Evolutionary conservation across 2,888 invertebrate species (phyloP).

Genomic region (Sturmia bella): DNA sequence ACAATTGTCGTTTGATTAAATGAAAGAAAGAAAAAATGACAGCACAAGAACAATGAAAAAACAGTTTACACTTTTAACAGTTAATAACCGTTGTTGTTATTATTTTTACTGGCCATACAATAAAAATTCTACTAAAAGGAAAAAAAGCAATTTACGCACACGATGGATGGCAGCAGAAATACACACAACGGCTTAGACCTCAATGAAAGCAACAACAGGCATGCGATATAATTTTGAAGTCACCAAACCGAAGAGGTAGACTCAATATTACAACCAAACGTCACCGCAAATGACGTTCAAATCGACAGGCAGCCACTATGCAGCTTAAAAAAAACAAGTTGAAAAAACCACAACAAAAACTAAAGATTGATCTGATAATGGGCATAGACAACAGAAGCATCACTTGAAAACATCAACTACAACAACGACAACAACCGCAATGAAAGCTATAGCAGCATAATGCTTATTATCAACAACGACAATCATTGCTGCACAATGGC

Average conservation of each 20-base stretch:
- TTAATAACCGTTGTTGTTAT: constrained; percentile 65
- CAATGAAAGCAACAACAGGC: constrained; percentile 44
- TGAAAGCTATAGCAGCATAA: constrained; percentile 41
- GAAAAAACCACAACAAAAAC: constrained; percentile 9
- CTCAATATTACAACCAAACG: not conserved
- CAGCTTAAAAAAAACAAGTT: constrained; percentile 4
- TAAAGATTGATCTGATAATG: constrained; percentile 67
- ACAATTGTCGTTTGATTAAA: constrained; percentile 66
- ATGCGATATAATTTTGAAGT: constrained; percentile 48
- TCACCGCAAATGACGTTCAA: not conserved
- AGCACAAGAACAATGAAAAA: constrained; percentile 60
- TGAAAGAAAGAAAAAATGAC: constrained; percentile 35
- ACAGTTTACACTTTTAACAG: constrained; percentile 68
- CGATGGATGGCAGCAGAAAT: not conserved
- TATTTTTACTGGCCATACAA: constrained; percentile 46
- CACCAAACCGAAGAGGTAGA: constrained; percentile 8
- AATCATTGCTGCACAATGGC: constrained; percentile 49
- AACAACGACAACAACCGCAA: constrained; percentile 50
- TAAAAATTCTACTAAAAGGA: not conserved
- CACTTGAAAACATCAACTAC: constrained; percentile 61
- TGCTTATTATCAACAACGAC: constrained; percentile 59
- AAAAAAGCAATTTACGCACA: constrained; percentile 5
- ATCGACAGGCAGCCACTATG: not conserved
- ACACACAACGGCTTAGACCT: constrained; percentile 1
- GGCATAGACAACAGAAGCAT: constrained; percentile 69